Conservation (phyloP, 1,140 invertebrate genomes). For the Aphelenchoides avenae region DNA sequence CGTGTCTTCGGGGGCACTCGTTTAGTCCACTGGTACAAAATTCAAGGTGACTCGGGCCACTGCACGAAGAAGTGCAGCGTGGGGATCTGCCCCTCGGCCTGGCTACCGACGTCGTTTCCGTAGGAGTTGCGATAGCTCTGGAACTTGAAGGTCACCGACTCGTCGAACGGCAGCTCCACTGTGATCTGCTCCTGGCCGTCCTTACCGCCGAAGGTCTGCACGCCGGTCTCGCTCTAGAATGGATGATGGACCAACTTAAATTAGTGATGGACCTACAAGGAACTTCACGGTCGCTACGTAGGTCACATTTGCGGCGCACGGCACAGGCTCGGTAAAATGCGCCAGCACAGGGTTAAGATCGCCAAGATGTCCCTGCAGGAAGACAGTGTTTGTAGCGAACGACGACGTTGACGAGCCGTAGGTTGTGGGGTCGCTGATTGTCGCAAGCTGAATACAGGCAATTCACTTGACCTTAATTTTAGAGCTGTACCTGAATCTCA, state of each 20-base stretch:
- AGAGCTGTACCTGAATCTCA: slow-evolving; percentile 26
- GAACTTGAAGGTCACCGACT: slow-evolving; percentile 38
- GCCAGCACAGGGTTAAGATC: slow-evolving; percentile 34
- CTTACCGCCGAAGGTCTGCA: slow-evolving; percentile 43
- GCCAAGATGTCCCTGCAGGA: slow-evolving; percentile 31
- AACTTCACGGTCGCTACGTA: slow-evolving; percentile 35
- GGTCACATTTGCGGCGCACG: slow-evolving; percentile 29
- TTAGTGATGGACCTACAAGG: slow-evolving; percentile 16
- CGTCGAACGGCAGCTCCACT: slow-evolving; percentile 39
- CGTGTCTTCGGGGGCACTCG: too few species aligned
- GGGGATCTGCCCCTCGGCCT: slow-evolving; percentile 43
- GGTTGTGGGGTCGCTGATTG: too few species aligned
- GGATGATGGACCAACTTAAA: background rate
- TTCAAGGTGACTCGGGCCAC: slow-evolving; percentile 42
- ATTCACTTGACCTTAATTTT: too few species aligned
- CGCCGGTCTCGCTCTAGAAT: slow-evolving; percentile 33
- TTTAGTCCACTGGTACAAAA: too few species aligned
- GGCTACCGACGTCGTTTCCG: slow-evolving; percentile 31
- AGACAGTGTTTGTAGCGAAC: slow-evolving; percentile 34
- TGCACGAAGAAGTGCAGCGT: slow-evolving; percentile 42
- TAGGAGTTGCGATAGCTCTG: too few species aligned
- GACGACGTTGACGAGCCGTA: too few species aligned
- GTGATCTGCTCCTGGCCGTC: slow-evolving; percentile 37
- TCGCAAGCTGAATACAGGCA: too few species aligned
- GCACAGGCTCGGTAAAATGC: slow-evolving; percentile 31